Evolutionary conservation across 2,113 vertebrate genomes (phyloP).

Genomic region (Leucopternis melanops): DNA sequence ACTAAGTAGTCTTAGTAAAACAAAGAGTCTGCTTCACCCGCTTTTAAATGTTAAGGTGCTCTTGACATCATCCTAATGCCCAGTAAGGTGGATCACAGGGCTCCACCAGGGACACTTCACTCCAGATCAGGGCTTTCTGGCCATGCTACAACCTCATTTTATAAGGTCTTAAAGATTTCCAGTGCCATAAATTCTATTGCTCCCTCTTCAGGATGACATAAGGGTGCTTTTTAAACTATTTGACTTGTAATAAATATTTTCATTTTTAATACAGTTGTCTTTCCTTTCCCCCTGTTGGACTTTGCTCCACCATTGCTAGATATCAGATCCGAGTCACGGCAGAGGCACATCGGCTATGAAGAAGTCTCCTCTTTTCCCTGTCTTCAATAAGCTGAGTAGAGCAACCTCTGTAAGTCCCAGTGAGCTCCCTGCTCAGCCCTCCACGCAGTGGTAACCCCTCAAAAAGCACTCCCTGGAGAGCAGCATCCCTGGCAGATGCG

Average conservation of each 20-base stretch:
- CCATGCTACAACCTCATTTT: background rate
- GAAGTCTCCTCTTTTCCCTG: background rate
- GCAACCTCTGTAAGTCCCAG: background rate
- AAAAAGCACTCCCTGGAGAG: background rate
- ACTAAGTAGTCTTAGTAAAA: background rate
- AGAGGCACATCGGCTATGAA: background rate
- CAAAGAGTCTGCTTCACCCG: background rate
- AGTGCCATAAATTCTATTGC: background rate
- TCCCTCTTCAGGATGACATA: background rate
- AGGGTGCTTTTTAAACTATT: background rate
- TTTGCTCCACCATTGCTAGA: background rate
- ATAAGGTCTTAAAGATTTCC: background rate
- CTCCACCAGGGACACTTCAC: background rate
- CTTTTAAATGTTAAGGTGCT: background rate
- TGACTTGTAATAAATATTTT: background rate
- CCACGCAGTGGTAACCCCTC: too few relatives aligned
- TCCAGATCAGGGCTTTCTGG: background rate
- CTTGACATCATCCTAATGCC: background rate
- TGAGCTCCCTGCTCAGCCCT: background rate
- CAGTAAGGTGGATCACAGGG: fast-evolving
- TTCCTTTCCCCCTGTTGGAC: background rate
- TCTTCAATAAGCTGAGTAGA: background rate
- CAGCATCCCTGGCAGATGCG: background rate
- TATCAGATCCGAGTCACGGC: background rate
- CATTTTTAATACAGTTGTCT: background rate